phyloP scores from a whole-genome alignment of 2,797 vertebrate genomes.

The Brachyrhaphis roseni region DNA sequence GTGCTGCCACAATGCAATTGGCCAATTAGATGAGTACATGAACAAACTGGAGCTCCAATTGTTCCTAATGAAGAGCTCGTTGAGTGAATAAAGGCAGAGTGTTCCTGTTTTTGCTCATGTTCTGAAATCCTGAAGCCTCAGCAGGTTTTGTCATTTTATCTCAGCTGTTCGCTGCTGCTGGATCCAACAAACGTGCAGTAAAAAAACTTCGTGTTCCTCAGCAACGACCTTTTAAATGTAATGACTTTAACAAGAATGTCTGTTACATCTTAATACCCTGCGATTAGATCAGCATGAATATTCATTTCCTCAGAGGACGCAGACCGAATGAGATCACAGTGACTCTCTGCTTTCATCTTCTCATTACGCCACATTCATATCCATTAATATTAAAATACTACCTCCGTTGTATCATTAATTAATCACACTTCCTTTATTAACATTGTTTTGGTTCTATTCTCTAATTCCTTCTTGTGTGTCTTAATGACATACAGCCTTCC shows the following conservation, averaged over 20 bases:
- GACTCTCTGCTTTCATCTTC: constrained; percentile 33
- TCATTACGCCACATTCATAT: constrained; percentile 35
- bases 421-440: constrained; percentile 22
- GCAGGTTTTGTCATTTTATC: background rate
- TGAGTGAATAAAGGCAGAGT: background rate
- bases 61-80: constrained; percentile 2
- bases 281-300: constrained; percentile 57
- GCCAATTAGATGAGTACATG: background rate
- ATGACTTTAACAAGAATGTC: constrained; percentile 21
- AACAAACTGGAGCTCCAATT: background rate
- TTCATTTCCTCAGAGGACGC: constrained; percentile 50
- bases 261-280: constrained; percentile 33
- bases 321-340: constrained; percentile 10
- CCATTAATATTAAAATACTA: constrained; percentile 36
- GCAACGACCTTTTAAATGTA: constrained; percentile 8
- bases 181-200: background rate
- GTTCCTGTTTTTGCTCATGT: background rate
- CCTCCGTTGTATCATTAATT: constrained; percentile 29
- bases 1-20: background rate
- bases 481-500: background rate
- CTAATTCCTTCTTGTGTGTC: constrained; percentile 4
- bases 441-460: constrained; percentile 17
- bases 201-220: background rate
- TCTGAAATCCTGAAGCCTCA: background rate
- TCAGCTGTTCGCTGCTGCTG: background rate